Conservation (phyloP, 2,797 vertebrate species). For the Chiroxiphia lanceolata region DNA sequence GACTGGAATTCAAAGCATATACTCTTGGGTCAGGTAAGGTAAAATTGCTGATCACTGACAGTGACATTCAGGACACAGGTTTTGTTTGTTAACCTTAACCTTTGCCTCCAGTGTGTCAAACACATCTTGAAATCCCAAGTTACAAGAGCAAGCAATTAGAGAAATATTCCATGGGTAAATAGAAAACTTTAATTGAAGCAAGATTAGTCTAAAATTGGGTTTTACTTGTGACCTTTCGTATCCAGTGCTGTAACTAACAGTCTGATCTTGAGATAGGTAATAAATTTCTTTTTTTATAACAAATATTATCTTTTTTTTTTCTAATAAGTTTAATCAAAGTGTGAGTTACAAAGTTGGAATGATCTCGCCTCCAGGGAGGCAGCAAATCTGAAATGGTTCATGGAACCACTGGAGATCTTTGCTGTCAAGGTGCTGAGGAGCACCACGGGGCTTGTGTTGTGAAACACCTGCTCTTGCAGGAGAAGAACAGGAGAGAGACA, state of each 20-base stretch:
- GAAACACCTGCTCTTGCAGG: neutral
- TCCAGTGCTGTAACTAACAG: neutral
- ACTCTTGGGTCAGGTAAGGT: neutral
- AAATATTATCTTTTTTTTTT: neutral
- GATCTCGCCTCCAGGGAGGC: neutral
- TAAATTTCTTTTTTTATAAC: neutral
- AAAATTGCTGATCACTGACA: constrained; percentile 1
- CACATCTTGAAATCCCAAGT: constrained; percentile 27
- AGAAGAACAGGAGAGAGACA: neutral
- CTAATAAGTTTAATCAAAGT: neutral
- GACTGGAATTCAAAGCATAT: constrained; percentile 6
- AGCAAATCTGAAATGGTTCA: neutral
- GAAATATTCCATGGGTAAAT: constrained; percentile 8
- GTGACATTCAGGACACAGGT: constrained; percentile 31
- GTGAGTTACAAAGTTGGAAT: neutral
- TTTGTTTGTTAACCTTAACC: constrained; percentile 32
- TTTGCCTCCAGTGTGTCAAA: constrained; percentile 41
- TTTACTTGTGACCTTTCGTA: constrained; percentile 44
- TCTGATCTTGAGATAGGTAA: neutral
- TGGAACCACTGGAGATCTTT: neutral
- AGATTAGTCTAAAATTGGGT: constrained; percentile 11
- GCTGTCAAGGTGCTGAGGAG: neutral
- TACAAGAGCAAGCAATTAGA: neutral
- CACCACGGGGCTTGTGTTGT: neutral
- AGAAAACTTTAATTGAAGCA: constrained; percentile 20